Conservation (phyloP, 1,140 invertebrate genomes). For the Sinella curviseta region DNA sequence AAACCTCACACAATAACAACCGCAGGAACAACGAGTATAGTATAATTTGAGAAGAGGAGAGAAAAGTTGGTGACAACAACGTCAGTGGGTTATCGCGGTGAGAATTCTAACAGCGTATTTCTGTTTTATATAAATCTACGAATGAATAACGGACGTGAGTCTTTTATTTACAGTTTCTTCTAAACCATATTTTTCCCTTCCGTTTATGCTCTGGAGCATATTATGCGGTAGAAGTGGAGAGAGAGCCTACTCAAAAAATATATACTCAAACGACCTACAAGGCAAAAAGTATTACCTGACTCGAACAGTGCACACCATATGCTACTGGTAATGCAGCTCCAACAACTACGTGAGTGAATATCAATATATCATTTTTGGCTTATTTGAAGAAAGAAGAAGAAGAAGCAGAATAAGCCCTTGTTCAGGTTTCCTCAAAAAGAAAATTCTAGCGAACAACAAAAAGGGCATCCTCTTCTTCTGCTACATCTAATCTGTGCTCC, state of each 20-base stretch:
- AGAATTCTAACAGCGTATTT: too few species aligned
- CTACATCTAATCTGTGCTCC: not conserved
- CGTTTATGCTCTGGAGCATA: not conserved
- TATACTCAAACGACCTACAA: too few species aligned
- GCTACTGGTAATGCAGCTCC: too few species aligned
- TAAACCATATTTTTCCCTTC: not conserved
- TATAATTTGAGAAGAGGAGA: too few species aligned
- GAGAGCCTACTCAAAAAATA: not conserved
- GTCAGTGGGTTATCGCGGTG: not conserved
- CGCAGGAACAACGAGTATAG: not conserved
- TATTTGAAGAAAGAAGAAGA: too few species aligned
- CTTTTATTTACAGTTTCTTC: not conserved
- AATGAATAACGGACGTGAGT: not conserved
- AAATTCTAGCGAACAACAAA: slow-evolving; percentile 14
- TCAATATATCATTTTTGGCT: not conserved
- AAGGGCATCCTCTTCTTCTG: too few species aligned
- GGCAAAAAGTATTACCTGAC: too few species aligned
- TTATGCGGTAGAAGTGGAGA: not conserved
- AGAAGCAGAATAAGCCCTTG: too few species aligned
- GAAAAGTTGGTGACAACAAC: not conserved
- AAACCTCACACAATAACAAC: not conserved
- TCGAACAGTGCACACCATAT: too few species aligned
- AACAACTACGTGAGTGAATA: not conserved
- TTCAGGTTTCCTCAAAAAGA: not conserved
- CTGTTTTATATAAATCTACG: not conserved